These are phyloP conservation scores for Hepsetus odoe DNA, from an alignment of 2,113 vertebrate species.

Conservation along the genomic window DNA sequence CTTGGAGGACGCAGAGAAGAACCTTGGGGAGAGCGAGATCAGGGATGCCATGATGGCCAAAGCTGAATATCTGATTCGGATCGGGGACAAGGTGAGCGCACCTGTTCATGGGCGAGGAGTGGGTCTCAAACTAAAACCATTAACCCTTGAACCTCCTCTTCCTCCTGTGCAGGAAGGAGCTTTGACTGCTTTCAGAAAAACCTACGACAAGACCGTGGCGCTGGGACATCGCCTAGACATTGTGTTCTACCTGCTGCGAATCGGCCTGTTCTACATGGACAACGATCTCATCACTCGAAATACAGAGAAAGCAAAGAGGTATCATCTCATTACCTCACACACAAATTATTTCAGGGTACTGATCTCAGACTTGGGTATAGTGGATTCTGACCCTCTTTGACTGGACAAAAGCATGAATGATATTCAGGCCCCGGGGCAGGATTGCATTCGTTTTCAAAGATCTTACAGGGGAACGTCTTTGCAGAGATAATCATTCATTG, in stretches of 20 bases:
- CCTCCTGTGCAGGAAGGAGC: constrained; percentile 85
- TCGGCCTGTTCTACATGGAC: constrained; percentile 98
- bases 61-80: constrained; percentile 93
- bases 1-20: constrained; percentile 94
- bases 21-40: constrained; percentile 94
- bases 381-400: too few species aligned
- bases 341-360: too few species aligned
- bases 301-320: constrained; percentile 98
- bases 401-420: too few species aligned
- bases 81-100: constrained; percentile 88
- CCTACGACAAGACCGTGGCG: constrained; percentile 96
- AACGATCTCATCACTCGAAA: constrained; percentile 97
- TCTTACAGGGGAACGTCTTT: too few species aligned
- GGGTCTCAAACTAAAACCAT: neutral
- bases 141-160: neutral
- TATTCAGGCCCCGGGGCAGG: too few species aligned
- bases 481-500: too few species aligned
- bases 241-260: constrained; percentile 95
- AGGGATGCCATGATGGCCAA: constrained; percentile 96
- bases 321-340: constrained; percentile 21
- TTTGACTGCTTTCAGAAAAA: constrained; percentile 93
- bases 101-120: neutral
- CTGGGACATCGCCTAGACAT: constrained; percentile 95
- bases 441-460: too few species aligned
- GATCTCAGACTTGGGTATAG: too few species aligned